These are phyloP conservation scores for Hyphantria cunea DNA, from an alignment of 1,140 invertebrate species.

Conservation along the genomic window DNA sequence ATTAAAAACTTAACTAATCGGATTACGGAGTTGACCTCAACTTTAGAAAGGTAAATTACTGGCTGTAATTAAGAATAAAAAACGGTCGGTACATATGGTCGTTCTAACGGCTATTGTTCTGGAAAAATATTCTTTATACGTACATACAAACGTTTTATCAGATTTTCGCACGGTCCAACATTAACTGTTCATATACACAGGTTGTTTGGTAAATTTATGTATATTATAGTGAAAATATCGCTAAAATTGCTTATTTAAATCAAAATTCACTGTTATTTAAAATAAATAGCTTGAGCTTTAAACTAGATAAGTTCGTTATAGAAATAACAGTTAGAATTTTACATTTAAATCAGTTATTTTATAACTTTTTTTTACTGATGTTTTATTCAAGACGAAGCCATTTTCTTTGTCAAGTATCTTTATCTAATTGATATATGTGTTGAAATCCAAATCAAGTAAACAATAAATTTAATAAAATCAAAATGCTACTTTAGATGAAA, in stretches of 20 bases:
- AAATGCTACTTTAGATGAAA: too few relatives aligned
- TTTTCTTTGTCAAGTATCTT: too few relatives aligned
- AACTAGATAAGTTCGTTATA: not conserved
- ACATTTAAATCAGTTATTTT: too few relatives aligned
- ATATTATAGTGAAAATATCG: conserved; percentile 24
- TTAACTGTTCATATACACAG: conserved; percentile 56
- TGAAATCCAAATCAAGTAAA: too few relatives aligned
- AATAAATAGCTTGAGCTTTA: conserved; percentile 7
- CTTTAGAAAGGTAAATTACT: conserved; percentile 69
- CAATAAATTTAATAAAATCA: too few relatives aligned
- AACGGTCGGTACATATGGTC: conserved; percentile 56
- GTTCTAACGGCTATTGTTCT: conserved; percentile 53
- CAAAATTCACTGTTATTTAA: conserved; percentile 13
- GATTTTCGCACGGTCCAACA: conserved; percentile 66
- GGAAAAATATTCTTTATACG: conserved; percentile 63
- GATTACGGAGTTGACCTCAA: conserved; percentile 56
- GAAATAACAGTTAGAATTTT: too few relatives aligned
- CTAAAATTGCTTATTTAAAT: conserved; percentile 10
- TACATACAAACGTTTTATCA: conserved; percentile 59
- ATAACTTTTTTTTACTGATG: too few relatives aligned
- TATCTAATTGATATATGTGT: too few relatives aligned
- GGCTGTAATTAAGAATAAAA: conserved; percentile 57
- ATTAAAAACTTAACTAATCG: conserved; percentile 28
- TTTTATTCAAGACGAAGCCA: too few relatives aligned
- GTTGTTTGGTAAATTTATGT: conserved; percentile 35